These are phyloP conservation scores for Caenorhabditis sinica DNA, from an alignment of 2,888 invertebrate species.

Conservation along the genomic window DNA sequence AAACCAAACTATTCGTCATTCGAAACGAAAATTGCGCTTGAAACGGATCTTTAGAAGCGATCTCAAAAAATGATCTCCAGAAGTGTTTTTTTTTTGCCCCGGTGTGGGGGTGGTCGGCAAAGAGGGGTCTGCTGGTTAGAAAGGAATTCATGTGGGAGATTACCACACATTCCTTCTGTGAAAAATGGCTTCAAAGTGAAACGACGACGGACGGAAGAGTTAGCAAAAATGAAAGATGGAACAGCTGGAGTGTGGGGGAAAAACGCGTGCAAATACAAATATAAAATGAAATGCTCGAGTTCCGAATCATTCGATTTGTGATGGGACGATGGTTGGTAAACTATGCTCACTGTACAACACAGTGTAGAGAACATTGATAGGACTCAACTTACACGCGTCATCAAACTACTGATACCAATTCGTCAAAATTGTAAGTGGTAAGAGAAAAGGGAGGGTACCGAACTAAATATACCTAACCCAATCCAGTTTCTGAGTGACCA, in stretches of 20 bases:
- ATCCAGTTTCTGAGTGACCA: constrained; percentile 25
- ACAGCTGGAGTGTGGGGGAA: constrained; percentile 23
- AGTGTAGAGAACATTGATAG: constrained; percentile 9
- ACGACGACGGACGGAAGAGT: not conserved
- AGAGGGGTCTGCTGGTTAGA: not conserved
- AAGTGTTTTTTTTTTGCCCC: constrained; percentile 11
- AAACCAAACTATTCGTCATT: constrained; percentile 49
- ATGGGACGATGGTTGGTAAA: constrained; percentile 23
- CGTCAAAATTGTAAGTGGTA: constrained; percentile 7
- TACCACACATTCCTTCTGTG: constrained; percentile 55
- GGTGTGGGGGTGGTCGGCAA: constrained; percentile 10
- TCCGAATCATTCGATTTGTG: constrained; percentile 41
- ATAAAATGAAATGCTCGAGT: constrained; percentile 22
- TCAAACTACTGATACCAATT: constrained; percentile 34
- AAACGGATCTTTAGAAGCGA: constrained; percentile 6
- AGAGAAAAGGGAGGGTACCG: not conserved
- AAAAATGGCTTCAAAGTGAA: constrained; percentile 41
- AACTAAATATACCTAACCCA: constrained; percentile 9
- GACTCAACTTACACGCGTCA: constrained; percentile 22
- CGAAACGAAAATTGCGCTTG: constrained; percentile 6
- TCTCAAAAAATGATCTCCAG: constrained; percentile 9
- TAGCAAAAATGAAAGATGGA: constrained; percentile 41
- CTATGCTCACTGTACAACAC: constrained; percentile 14
- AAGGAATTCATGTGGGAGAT: constrained; percentile 50
- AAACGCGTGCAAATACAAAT: constrained; percentile 46